Conservation (phyloP, 2,797 vertebrate genomes). For the Typhlichthys eigenmanni region DNA sequence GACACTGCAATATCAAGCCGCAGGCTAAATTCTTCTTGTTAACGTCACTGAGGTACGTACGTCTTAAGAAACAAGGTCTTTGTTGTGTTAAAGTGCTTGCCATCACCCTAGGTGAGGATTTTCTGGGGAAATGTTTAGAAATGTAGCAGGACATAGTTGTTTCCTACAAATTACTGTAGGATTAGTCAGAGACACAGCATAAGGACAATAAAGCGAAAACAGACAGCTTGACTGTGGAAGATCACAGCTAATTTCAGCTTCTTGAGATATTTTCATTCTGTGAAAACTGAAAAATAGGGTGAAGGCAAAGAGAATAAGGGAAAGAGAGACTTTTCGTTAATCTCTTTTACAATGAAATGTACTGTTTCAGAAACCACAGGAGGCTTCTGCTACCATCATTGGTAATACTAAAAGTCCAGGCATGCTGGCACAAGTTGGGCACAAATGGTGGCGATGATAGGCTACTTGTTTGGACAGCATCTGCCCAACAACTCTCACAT, state of each 20-base stretch:
- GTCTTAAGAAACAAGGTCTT: background rate
- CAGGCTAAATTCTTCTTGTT: slow-evolving; percentile 16
- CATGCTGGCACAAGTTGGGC: slow-evolving; percentile 50
- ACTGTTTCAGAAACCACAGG: slow-evolving; percentile 4
- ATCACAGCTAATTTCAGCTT: too few relatives aligned
- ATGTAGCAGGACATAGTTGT: background rate
- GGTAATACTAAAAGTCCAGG: slow-evolving; percentile 30
- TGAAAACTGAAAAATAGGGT: too few relatives aligned
- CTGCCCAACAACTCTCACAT: slow-evolving; percentile 28
- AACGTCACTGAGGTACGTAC: slow-evolving; percentile 20
- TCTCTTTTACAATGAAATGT: slow-evolving; percentile 20
- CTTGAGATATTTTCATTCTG: too few relatives aligned
- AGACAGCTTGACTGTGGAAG: background rate
- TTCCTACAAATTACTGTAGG: background rate
- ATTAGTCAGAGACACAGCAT: background rate
- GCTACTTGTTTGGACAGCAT: slow-evolving; percentile 33
- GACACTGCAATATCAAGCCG: slow-evolving; percentile 3
- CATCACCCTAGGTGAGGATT: background rate
- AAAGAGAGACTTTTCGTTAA: slow-evolving; percentile 17
- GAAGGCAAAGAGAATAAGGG: slow-evolving; percentile 11
- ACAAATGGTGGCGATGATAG: slow-evolving; percentile 35
- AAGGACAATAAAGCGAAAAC: background rate
- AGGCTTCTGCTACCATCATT: slow-evolving; percentile 30
- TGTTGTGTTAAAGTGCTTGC: background rate
- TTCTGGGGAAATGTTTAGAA: background rate